These are phyloP conservation scores for Drosophila jambulina DNA, from an alignment of 1,140 invertebrate genomes.

Conservation along the genomic window DNA sequence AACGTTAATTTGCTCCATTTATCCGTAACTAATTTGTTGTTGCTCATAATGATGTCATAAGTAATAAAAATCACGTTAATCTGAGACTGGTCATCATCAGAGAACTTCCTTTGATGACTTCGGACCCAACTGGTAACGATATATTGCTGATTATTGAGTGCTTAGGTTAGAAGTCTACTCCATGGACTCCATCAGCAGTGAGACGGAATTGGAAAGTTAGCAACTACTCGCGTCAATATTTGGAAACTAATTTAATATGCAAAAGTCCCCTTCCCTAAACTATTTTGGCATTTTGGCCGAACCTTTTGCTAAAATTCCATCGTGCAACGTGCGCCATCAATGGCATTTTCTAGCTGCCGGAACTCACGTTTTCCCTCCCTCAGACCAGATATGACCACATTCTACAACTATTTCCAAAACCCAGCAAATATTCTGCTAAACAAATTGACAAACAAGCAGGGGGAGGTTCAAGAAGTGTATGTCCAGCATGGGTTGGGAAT, in stretches of 20 bases:
- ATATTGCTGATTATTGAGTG: background rate
- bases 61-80: slow-evolving; percentile 21
- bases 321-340: background rate
- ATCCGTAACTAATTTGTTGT: slow-evolving; percentile 35
- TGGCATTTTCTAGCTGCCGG: slow-evolving; percentile 1
- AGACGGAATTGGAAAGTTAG: background rate
- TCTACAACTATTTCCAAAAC: slow-evolving; percentile 28
- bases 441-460: slow-evolving; percentile 45
- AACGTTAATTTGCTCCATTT: slow-evolving; percentile 36
- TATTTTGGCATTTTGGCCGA: slow-evolving; percentile 9
- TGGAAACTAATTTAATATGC: slow-evolving; percentile 7
- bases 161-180: background rate
- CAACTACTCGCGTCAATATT: slow-evolving; percentile 6
- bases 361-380: background rate
- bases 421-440: slow-evolving; percentile 53
- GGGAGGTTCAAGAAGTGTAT: slow-evolving; percentile 5
- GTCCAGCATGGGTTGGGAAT: background rate
- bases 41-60: slow-evolving; percentile 33
- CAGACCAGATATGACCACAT: background rate
- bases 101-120: background rate
- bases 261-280: background rate
- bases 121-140: background rate
- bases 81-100: background rate
- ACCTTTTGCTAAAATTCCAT: slow-evolving; percentile 15
- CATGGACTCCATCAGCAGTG: no score